Percentiles rank a stretch among this genome's conserved stretches.
Evolutionary conservation across 2,113 vertebrate species (phyloP).

Genomic region (Colinus virginianus): DNA sequence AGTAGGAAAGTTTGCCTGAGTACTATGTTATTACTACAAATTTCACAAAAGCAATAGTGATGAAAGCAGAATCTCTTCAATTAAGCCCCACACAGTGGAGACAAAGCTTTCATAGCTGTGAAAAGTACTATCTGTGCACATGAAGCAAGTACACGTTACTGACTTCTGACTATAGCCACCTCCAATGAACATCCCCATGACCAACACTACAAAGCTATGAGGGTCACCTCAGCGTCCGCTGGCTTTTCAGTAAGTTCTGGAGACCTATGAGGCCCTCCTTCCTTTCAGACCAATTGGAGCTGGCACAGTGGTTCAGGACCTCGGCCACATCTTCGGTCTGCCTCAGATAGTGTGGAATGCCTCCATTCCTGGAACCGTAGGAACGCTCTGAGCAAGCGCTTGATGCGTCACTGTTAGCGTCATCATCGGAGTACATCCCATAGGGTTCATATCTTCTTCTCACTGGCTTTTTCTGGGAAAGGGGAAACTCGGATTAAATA

Average conservation of each 20-base stretch:
- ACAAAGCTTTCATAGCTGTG: neutral
- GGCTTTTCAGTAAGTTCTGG: slow-evolving; percentile 96
- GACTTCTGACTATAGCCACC: neutral
- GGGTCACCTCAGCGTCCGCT: slow-evolving; percentile 92
- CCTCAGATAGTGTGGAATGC: slow-evolving; percentile 94
- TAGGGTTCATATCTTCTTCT: slow-evolving; percentile 93
- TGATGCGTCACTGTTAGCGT: slow-evolving; percentile 96
- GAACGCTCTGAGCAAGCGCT: slow-evolving; percentile 97
- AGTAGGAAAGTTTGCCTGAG: neutral
- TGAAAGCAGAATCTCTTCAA: neutral
- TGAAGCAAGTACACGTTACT: neutral
- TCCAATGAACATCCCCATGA: neutral
- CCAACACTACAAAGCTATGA: neutral
- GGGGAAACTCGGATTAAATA: neutral
- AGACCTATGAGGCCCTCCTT: slow-evolving; percentile 96
- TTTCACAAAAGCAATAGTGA: neutral
- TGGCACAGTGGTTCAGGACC: slow-evolving; percentile 97
- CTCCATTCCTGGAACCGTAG: slow-evolving; percentile 91
- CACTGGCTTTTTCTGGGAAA: slow-evolving; percentile 90
- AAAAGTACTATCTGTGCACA: neutral
- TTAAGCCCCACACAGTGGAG: neutral
- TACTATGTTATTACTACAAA: neutral
- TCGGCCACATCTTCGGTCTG: slow-evolving; percentile 97
- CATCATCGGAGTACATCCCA: slow-evolving; percentile 96
- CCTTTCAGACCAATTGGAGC: slow-evolving; percentile 98